A percentile compares a stretch with the other conserved stretches of the same genome.
Conservation (phyloP, 2,797 vertebrate species). For the Labroides dimidiatus region DNA sequence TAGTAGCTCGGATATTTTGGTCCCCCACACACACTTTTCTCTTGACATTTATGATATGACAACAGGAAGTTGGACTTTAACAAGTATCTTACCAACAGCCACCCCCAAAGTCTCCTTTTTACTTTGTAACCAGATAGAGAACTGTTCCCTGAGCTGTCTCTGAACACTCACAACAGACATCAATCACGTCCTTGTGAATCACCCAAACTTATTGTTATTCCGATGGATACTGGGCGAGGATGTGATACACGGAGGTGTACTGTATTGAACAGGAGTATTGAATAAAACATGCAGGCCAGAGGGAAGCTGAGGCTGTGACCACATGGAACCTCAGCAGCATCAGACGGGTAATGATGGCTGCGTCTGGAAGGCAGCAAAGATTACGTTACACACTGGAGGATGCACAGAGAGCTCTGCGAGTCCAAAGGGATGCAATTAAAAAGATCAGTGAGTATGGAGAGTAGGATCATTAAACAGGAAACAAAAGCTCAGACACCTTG, state of each 20-base stretch:
- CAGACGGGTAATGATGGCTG: constrained; percentile 37
- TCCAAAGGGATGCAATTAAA: constrained; percentile 81
- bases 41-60: not conserved
- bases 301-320: constrained; percentile 41
- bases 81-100: not conserved
- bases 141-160: not conserved
- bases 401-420: constrained; percentile 52
- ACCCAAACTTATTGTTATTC: constrained; percentile 14
- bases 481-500: constrained; percentile 48
- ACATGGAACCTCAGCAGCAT: constrained; percentile 24
- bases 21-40: not conserved
- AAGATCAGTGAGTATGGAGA: constrained; percentile 60
- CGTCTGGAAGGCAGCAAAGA: constrained; percentile 40
- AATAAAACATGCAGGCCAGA: constrained; percentile 46
- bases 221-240: constrained; percentile 3
- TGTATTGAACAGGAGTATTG: constrained; percentile 34
- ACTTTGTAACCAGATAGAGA: not conserved
- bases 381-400: constrained; percentile 56
- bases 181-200: constrained; percentile 23
- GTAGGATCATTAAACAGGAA: constrained; percentile 70
- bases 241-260: constrained; percentile 11
- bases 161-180: not conserved
- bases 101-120: not conserved
- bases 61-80: not conserved
- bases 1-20: too few relatives aligned